Evolutionary conservation across 2,888 invertebrate genomes (phyloP).

Genomic region (Drosophila meridiana): DNA sequence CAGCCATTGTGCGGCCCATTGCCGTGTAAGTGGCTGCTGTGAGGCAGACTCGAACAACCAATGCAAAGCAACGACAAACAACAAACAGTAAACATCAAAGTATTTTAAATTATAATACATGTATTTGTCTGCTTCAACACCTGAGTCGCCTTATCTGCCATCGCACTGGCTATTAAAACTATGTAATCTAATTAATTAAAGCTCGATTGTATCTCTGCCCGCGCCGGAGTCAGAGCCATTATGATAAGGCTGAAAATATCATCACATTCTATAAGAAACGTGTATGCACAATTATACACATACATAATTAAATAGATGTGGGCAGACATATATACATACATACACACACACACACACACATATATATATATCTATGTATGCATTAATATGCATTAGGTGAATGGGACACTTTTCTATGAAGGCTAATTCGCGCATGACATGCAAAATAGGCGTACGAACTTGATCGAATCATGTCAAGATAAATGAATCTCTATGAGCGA

Average conservation of each 20-base stretch:
- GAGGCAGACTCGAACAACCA: neutral
- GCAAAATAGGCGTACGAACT: conserved; percentile 12
- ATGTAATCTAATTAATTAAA: conserved; percentile 17
- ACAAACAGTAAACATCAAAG: neutral
- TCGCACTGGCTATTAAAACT: conserved; percentile 6
- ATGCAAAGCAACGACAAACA: neutral
- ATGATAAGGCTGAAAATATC: conserved; percentile 1
- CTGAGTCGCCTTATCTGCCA: conserved; percentile 4
- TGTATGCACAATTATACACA: conserved; percentile 11
- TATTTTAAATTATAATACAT: conserved; percentile 4
- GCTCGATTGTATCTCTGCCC: conserved; percentile 1
- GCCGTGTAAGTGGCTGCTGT: conserved; percentile 55
- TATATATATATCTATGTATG: neutral
- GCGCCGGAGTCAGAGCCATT: neutral
- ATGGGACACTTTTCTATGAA: conserved; percentile 5
- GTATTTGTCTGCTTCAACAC: conserved; percentile 13
- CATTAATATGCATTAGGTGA: neutral
- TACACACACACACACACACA: too few species aligned
- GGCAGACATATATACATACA: neutral
- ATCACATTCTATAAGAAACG: conserved; percentile 9
- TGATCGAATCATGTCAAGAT: conserved; percentile 13
- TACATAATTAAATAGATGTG: conserved; percentile 5
- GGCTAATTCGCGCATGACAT: conserved; percentile 12
- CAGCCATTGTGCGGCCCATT: conserved; percentile 43
- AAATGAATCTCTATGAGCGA: neutral